Conservation (phyloP, 2,113 vertebrate genomes). For the Taxidea taxus region DNA sequence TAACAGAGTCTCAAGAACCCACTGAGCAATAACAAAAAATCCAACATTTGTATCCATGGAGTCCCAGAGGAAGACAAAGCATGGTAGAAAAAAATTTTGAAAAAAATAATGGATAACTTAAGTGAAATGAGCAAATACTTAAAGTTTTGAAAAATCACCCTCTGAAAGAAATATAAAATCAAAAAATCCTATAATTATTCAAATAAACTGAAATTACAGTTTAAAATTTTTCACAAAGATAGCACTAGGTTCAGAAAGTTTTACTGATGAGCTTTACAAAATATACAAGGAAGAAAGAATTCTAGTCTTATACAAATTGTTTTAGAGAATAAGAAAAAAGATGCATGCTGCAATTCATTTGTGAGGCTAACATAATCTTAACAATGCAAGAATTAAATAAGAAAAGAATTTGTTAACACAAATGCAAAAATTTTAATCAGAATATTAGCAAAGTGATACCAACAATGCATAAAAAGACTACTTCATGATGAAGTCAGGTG, state of each 20-base stretch:
- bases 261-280: background rate
- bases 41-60: background rate
- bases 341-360: background rate
- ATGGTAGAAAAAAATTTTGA: background rate
- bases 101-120: background rate
- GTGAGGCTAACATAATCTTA: background rate
- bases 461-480: no score
- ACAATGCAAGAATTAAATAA: background rate
- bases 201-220: background rate
- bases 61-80: background rate
- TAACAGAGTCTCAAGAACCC: background rate
- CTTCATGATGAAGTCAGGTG: background rate
- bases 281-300: background rate
- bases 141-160: background rate
- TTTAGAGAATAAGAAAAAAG: background rate
- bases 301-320: background rate
- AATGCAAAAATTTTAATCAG: background rate
- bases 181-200: background rate
- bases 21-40: background rate
- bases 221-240: background rate
- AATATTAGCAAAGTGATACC: background rate
- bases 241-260: background rate
- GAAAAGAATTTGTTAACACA: background rate
- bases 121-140: background rate
- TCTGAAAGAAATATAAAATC: background rate